phyloP scores from a whole-genome alignment of 2,113 vertebrate genomes.

The Ailuropoda melanoleuca region DNA sequence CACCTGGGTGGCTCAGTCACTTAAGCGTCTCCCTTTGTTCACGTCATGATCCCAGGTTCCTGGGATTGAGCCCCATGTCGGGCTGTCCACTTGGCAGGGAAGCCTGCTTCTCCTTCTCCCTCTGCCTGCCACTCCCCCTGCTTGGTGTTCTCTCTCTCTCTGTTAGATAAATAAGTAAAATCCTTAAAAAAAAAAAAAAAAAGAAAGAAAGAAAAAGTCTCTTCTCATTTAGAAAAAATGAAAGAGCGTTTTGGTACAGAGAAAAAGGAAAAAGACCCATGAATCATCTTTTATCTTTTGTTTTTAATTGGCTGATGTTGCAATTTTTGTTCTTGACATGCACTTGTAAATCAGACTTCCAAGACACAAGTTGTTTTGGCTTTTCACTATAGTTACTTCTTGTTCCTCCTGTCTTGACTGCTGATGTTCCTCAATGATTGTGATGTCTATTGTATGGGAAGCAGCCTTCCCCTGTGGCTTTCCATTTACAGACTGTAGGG shows the following conservation, averaged over 20 bases:
- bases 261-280: slow-evolving; percentile 60
- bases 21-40: too few species aligned
- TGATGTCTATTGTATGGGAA: slow-evolving; percentile 78
- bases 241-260: slow-evolving; percentile 76
- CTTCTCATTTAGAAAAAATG: slow-evolving; percentile 55
- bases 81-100: too few species aligned
- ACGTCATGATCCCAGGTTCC: too few species aligned
- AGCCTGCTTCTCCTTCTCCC: too few species aligned
- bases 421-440: slow-evolving; percentile 67
- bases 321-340: slow-evolving; percentile 74
- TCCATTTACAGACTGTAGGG: slow-evolving; percentile 79
- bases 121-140: too few species aligned
- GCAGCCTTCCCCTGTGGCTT: slow-evolving; percentile 81
- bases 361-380: slow-evolving; percentile 74
- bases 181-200: too few species aligned
- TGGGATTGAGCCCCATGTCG: too few species aligned
- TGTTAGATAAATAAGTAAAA: too few species aligned
- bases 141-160: too few species aligned
- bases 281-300: slow-evolving; percentile 79
- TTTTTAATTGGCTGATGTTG: slow-evolving; percentile 73
- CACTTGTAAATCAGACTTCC: slow-evolving; percentile 79
- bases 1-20: too few species aligned
- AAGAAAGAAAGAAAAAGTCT: too few species aligned
- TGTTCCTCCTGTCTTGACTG: slow-evolving; percentile 66
- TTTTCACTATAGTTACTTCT: slow-evolving; percentile 73